Evolutionary conservation across 2,888 invertebrate genomes (phyloP).

Genomic region (Parnassius apollo): DNA sequence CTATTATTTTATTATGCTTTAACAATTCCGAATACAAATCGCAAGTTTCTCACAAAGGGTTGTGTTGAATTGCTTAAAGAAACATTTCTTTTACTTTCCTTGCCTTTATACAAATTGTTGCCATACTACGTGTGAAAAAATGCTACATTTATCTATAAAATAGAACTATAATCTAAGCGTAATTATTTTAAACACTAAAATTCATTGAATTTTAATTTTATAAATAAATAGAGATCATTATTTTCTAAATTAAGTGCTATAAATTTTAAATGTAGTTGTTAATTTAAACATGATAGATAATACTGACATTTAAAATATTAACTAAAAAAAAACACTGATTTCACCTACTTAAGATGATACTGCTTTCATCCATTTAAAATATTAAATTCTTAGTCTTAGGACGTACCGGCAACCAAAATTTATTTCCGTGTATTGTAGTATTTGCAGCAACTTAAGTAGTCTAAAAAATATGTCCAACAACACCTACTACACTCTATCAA

Average conservation of each 20-base stretch:
- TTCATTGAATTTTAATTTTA: slow-evolving; percentile 7
- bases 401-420: too few species aligned
- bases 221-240: slow-evolving; percentile 20
- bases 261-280: slow-evolving; percentile 2
- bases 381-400: too few species aligned
- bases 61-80: not conserved
- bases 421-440: too few species aligned
- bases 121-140: slow-evolving; percentile 15
- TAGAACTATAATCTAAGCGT: slow-evolving; percentile 4
- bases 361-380: too few species aligned
- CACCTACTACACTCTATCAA: too few species aligned
- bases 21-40: slow-evolving; percentile 19
- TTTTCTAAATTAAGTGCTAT: slow-evolving; percentile 6
- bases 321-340: too few species aligned
- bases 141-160: slow-evolving; percentile 15
- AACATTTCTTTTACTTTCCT: not conserved
- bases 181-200: slow-evolving; percentile 7
- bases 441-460: too few species aligned
- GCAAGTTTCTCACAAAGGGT: not conserved
- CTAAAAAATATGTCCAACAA: too few species aligned
- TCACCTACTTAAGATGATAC: too few species aligned
- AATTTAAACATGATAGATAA: slow-evolving; percentile 15
- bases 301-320: slow-evolving; percentile 13
- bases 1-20: too few species aligned
- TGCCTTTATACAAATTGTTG: slow-evolving; percentile 6